Evolutionary conservation across 2,797 vertebrate species (phyloP), one percentile per base, ranked within the genome.

Genomic region (Bufotes viridis): DNA sequence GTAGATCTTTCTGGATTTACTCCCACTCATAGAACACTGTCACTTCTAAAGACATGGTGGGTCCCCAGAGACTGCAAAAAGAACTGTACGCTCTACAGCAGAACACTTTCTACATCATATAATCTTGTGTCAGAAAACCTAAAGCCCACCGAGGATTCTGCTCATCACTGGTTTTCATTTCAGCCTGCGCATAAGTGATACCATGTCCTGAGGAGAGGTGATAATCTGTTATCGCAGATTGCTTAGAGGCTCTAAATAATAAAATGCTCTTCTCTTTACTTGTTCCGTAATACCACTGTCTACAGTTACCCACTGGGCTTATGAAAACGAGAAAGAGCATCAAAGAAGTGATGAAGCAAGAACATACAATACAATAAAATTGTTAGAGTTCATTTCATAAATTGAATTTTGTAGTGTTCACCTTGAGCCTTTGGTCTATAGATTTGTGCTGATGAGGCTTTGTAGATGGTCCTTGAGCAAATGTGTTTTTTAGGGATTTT

Each of bases 151-250:
- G 53, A 88, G 87, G 74, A 84, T 88, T 84, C 63, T 63, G 65
- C 76, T 81, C 63, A 49, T 88, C 87, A 88, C 72, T 72, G 67
- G 87, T 63, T 85, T 85, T 87, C 76, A 84, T 84, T 85, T 80
- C 55, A 74, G 76, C 51, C 81, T 74, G 65, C 70, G 82, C 79
- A 78, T 88, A 80, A 88, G 82, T 72, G 76, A 88, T 81, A 79
- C 78, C 82, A 20, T 75, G 87, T 88, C 82, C 87, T 85, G 82
- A 78, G 82, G 82, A 84, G 82, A 84, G 24, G 82, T 85, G 87
- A 88, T 88, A 88, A 88, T 84, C 76, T 85, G 82, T 81, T 85
- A 88, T 88, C 57, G 60, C 34, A 67, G 29, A 85, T 88, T 34
- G 65, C 87, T 88, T 80, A 74, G 87, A 84, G 67, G 82, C 76